These are phyloP conservation scores for Elachura formosa DNA, from an alignment of 2,113 vertebrate species.

Conservation along the genomic window DNA sequence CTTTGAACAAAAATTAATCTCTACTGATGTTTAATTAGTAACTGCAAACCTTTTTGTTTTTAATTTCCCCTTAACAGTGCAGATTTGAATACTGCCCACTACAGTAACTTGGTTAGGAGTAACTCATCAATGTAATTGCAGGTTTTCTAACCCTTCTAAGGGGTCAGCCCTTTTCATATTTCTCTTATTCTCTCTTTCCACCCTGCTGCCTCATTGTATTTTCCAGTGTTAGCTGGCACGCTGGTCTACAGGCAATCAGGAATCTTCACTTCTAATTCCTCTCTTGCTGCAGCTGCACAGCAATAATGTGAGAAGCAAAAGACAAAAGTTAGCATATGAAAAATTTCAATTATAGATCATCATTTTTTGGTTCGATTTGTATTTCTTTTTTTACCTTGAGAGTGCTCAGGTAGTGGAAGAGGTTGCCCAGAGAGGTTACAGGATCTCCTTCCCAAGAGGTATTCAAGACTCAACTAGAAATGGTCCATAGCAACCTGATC, in stretches of 20 bases:
- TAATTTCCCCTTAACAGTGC: neutral
- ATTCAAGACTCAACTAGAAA: neutral
- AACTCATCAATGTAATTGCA: neutral
- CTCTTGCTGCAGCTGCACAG: neutral
- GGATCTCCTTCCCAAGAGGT: neutral
- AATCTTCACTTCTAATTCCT: neutral
- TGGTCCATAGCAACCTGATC: neutral
- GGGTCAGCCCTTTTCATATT: neutral
- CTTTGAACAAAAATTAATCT: neutral
- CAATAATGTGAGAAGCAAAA: neutral
- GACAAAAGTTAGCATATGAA: neutral
- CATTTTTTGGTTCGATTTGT: neutral
- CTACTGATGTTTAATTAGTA: neutral
- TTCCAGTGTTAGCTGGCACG: neutral
- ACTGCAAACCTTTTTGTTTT: neutral
- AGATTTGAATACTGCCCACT: neutral
- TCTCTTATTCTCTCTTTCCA: neutral
- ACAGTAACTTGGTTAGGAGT: neutral
- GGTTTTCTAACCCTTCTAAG: neutral
- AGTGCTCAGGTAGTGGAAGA: neutral
- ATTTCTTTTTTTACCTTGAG: neutral
- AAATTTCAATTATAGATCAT: neutral
- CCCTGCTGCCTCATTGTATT: neutral
- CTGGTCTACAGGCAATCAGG: neutral
- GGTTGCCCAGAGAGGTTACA: neutral